These are phyloP conservation scores for Sebastes schlegelii DNA, from an alignment of 2,113 vertebrate species.

Conservation along the genomic window DNA sequence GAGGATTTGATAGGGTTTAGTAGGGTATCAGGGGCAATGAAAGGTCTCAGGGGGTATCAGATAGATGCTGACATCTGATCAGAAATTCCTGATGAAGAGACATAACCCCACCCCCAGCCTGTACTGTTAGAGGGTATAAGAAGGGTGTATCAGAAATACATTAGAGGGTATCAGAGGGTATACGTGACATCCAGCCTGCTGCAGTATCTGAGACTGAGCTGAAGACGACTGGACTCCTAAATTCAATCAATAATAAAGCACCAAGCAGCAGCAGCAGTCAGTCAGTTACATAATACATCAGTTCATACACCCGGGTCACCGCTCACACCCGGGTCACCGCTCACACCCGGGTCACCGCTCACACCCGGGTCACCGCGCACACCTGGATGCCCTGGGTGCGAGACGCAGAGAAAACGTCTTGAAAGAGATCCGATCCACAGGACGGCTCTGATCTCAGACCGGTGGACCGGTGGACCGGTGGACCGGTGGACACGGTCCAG, in stretches of 20 bases:
- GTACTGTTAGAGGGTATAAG: background rate
- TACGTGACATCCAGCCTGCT: background rate
- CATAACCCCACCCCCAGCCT: background rate
- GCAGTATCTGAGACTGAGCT: conserved; percentile 10
- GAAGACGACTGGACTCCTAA: background rate
- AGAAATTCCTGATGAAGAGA: background rate
- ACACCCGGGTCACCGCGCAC: background rate
- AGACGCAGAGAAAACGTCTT: too few relatives aligned
- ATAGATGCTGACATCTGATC: too few relatives aligned
- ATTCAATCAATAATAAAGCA: conserved; percentile 28
- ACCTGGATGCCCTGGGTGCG: conserved; percentile 2
- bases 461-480: background rate
- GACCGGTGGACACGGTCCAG: background rate
- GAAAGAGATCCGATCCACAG: background rate
- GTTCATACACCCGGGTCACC: background rate
- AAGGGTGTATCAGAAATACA: background rate
- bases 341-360: background rate
- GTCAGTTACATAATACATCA: background rate
- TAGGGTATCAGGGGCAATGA: background rate
- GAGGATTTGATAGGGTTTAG: background rate
- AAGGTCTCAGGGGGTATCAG: background rate
- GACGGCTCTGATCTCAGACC: background rate
- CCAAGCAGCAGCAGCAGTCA: conserved; percentile 20
- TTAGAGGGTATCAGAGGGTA: background rate
- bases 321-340: background rate